Evolutionary conservation across 2,888 invertebrate genomes (phyloP), one percentile per base, ranked within the genome.

Genomic region (Thalpophila matura): DNA sequence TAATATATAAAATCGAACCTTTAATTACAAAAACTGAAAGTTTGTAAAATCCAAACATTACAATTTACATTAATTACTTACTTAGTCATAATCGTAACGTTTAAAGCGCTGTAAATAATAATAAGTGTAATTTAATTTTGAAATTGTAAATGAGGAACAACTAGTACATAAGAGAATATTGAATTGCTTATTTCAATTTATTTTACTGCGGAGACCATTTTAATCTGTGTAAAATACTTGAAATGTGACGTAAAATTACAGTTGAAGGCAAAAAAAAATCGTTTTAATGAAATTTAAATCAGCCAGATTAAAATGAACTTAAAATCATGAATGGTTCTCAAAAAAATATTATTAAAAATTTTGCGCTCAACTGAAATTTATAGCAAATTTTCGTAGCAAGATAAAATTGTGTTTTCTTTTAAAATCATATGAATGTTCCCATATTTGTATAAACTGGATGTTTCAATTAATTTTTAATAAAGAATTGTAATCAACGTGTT

Each of bases 131-230:
- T 81, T 74, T 83, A 83, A 83, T 80, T 86, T 85, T 84, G 79
- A 82, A 87, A 86, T 86, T 90, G 90, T 92, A 91, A 91, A 91
- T 88, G 94, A 92, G 94, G 94, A 94, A 89, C 94, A 94, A 94
- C 84, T 94, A 94, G 92, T 18, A 45, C n/a, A 27, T 93, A 93
- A 93, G 91, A 59, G 59, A 62, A 63, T 64, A 59, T 61, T 65
- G 54, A 68, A 73, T 68, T 75, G 75, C 78, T 72, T 77, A 42
- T 47, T 51, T 47, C 9, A 38, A 57, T 70, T 76, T 61, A 20
- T 63, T 74, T 60, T 57, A 76, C 57, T 57, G 66, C 71, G 38
- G 54, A 62, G 70, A 82, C 79, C 80, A 81, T 80, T 72, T 61
- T 51, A 49, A 69, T 68, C 64, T 47, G 54, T 62, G 27, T 63